Evolutionary conservation across 35 echinoderm and acorn worm genomes (phyloP), one percentile per base, ranked within the genome.

Genomic region (Ophioderma brevispina): DNA sequence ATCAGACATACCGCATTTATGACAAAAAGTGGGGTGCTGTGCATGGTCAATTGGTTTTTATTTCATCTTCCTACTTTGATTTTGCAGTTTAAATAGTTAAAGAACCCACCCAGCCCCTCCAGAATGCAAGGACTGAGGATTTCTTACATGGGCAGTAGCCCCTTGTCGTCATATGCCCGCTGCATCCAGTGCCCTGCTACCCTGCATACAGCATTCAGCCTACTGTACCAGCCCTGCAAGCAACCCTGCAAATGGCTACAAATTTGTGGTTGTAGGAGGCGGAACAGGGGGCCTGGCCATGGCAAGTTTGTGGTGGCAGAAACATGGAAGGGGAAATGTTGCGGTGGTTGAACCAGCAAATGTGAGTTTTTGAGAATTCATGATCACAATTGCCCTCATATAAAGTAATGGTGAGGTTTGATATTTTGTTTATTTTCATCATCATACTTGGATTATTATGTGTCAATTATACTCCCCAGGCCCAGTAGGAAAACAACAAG

Each of bases 261-360:
- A 95, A 40, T 95, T 95, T 86, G 97, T 99, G 2, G 91, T 99
- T 6, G 94, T 90, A 32, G 97, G 97, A 32, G 97, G 90, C 36
- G 97, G 97, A 4, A 78, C 94, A 35, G 97, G 97, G 2, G 97
- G 97, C 11, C 91, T 93, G 41, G 97, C 97, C 3, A 88, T 95
- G 87, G 91, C 97, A 59, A 99, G 91, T 46, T 89, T 64, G 28
- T 43, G 95, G 1, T 43, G 77, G 8, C 36, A 91, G 35, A 92
- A 95, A 80, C 86, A 92, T 59, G 97, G 97, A 13, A 90, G 86
- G 76, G 92, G 94, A 33, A 87, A 95, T 14, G 97, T 99, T 33
- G 97, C 97, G 75, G 94, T 99, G 30, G 64, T 99, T 81, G 97
- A 99, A 89, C 97, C 97, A 36, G 38, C 78, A 31, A 94, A 99